Evolutionary conservation across 1,140 invertebrate species (phyloP).

Genomic region (Drosophila pseudoobscura): DNA sequence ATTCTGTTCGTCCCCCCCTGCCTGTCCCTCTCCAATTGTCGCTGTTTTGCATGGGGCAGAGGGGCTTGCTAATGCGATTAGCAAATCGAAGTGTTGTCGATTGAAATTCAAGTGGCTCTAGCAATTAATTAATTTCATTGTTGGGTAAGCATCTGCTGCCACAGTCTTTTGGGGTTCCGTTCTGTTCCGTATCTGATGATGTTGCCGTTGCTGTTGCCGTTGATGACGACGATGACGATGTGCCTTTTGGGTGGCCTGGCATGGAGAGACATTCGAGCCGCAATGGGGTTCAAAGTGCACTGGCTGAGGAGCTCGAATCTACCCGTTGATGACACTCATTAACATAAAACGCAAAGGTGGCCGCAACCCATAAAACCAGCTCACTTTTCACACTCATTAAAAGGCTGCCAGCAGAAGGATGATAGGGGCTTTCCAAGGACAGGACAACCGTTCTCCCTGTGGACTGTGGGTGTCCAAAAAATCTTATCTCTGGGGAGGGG

Average conservation of each 20-base stretch:
- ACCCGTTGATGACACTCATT: slow-evolving; percentile 73
- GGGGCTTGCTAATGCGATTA: slow-evolving; percentile 62
- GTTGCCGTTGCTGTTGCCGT: no score
- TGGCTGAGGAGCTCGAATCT: slow-evolving; percentile 53
- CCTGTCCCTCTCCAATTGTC: slow-evolving; percentile 30
- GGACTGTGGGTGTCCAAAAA: slow-evolving; percentile 15
- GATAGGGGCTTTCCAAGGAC: slow-evolving; percentile 40
- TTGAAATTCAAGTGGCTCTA: slow-evolving; percentile 76
- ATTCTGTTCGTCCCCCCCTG: no score
- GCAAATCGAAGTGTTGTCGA: slow-evolving; percentile 51
- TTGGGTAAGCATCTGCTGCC: slow-evolving; percentile 4
- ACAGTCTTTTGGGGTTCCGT: neutral
- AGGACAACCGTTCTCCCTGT: neutral
- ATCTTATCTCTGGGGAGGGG: slow-evolving; percentile 17
- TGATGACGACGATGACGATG: neutral
- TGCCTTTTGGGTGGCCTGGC: neutral
- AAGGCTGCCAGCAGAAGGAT: slow-evolving; percentile 44
- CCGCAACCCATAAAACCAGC: slow-evolving; percentile 68
- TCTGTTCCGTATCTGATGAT: no score
- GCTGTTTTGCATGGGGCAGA: slow-evolving; percentile 50
- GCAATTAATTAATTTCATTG: slow-evolving; percentile 76
- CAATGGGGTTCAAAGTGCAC: slow-evolving; percentile 53
- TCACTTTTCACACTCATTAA: slow-evolving; percentile 79
- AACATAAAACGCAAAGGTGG: slow-evolving; percentile 73
- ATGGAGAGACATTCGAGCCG: slow-evolving; percentile 37